Base-by-base conservation (phyloP, 30 jellyfish, hydroid and myxozoan species). In the Aurelia sp. region DNA sequence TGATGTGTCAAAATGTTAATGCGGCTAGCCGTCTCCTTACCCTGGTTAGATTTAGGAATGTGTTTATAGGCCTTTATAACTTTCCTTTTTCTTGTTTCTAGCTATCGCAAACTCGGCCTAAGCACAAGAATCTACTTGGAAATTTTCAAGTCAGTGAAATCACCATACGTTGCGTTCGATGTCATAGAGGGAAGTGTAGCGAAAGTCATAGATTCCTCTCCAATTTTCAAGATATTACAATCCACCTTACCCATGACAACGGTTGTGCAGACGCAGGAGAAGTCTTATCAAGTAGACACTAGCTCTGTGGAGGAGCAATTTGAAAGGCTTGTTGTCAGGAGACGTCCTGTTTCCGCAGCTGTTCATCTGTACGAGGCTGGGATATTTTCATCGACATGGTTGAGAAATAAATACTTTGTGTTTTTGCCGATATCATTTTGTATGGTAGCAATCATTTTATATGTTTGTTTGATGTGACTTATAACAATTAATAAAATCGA, bases 81-180 rank as follows among this genome's bases (percentile, higher is more conserved):
- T 5, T 16, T 22, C 55, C 35, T 12, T 7, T n/a, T 16, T 12
- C 52, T 35, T 47, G 0, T 47, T 88, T 68, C 13, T 65, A 91
- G 98, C 51, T 91, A 72, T 63, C 98, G 98, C 80, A 90, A 85
- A n/a, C 88, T 86, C 20, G 66, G 67, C 65, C 51, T 91, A n/a
- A 86, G 96, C 74, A 51, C 58, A 51, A 21, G 63, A 41, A 74
- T 91, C 40, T 91, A 91, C 80, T 8, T 67, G 70, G 73, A 66
- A 60, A 78, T 91, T 4, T 91, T 91, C 85, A 63, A 86, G 20
- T 67, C 90, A 3, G 96, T 79, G 53, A 57, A 59, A 17, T 72
- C 92, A 16, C 15, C 74, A 20, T 63, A 21, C 17, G 91, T 91
- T 47, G 88, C 88, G 3, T 91, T 91, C 64, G 98, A 91, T 38